Evolutionary conservation across 2,888 invertebrate species (phyloP), one percentile per base, ranked within the genome.

Genomic region (Tridacna gigas): DNA sequence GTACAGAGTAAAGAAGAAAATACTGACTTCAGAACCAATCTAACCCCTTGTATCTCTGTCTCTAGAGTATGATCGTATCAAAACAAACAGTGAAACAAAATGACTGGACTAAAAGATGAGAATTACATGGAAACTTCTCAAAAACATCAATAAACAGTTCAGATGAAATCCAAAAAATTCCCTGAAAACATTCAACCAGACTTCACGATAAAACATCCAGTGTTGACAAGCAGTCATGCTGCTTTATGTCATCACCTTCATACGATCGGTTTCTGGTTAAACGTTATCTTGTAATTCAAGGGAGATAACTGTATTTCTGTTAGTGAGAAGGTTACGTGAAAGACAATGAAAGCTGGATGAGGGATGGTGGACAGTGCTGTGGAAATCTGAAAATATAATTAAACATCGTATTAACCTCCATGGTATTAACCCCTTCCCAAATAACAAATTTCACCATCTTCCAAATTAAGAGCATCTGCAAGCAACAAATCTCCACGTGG

Each of bases 271-370:
- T n/a, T 83, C 85, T 82, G n/a, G 25, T 51, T 75, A 48, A 75
- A 74, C 20, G 65, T 45, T 75, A 71, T 71, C 84, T 73, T 65
- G 66, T 7, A 45, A 78, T 78, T 73, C 67, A 86, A 71, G 86
- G 86, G 83, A 75, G 73, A 60, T 83, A 63, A 86, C 80, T 81
- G 78, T 74, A 61, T 56, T 69, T 77, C 26, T 28, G 74, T 82
- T 74, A 63, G 51, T 65, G 83, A 69, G 61, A 60, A 60, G 60
- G 15, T 60, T 20, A 22, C 13, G 18, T 74, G 83, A 83, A 83
- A 80, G 83, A 83, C 83, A 28, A 71, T 47, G 78, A 78, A n/a
- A 61, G 12, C 4, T n/a, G 26, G 28, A 48, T 20, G 56, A 28
- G 74, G 74, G 45, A 22, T 56, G 60, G 20, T 25, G n/a, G 1